Evolutionary conservation across 2,113 vertebrate species (phyloP).

Genomic region (Anoplopoma fimbria): DNA sequence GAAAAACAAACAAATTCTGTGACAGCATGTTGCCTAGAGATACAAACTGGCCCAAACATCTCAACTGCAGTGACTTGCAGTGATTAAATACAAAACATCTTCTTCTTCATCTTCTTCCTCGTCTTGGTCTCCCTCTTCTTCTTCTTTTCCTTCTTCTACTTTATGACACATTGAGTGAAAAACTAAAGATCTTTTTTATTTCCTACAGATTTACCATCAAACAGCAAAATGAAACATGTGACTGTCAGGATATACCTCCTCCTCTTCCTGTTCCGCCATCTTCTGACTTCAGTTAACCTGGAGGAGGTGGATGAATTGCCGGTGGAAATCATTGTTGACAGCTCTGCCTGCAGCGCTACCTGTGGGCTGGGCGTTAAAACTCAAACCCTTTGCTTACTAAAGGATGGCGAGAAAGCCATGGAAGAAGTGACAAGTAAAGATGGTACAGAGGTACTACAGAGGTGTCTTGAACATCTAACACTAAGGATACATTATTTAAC

Average conservation of each 20-base stretch:
- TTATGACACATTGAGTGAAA: neutral
- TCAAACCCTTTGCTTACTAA: slow-evolving; percentile 82
- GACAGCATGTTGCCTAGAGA: neutral
- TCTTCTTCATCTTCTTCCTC: neutral
- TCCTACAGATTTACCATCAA: neutral
- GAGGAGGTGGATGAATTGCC: slow-evolving; percentile 49
- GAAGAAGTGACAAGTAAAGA: neutral
- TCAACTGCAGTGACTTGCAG: neutral
- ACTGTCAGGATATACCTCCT: neutral
- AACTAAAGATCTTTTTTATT: neutral
- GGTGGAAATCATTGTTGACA: slow-evolving; percentile 59
- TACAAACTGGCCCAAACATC: neutral
- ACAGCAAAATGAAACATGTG: slow-evolving; percentile 6
- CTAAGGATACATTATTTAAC: neutral
- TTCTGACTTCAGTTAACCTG: neutral
- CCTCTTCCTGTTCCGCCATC: slow-evolving; percentile 19
- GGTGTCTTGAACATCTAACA: neutral
- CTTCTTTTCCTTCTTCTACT: neutral
- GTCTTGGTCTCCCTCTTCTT: too few relatives aligned
- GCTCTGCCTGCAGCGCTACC: slow-evolving; percentile 87
- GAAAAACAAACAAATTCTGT: neutral
- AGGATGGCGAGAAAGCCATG: slow-evolving; percentile 47
- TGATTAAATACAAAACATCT: neutral
- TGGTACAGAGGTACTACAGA: slow-evolving; percentile 9
- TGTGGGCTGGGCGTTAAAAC: slow-evolving; percentile 88